phyloP scores from a whole-genome alignment of 2,113 vertebrate genomes.

The Macrotis lagotis region DNA sequence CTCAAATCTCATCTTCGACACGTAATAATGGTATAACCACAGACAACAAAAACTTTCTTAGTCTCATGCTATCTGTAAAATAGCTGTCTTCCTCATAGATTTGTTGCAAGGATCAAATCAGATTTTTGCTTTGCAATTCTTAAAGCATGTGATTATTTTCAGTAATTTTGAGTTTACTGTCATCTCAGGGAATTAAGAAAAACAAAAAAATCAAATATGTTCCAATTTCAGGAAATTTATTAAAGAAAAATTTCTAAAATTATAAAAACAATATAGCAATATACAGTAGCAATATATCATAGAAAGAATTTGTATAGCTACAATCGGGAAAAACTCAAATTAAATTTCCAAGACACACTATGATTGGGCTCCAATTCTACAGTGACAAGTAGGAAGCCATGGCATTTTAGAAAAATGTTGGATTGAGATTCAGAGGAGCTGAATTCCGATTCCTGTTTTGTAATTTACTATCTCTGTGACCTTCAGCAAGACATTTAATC shows the following conservation, averaged over 20 bases:
- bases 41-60: neutral
- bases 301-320: neutral
- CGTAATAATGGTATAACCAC: neutral
- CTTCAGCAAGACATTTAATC: too few relatives aligned
- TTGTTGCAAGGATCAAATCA: neutral
- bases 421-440: neutral
- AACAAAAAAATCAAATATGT: neutral
- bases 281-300: neutral
- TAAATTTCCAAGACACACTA: neutral
- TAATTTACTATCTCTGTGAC: too few relatives aligned
- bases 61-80: neutral
- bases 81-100: neutral
- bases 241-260: neutral
- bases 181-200: neutral
- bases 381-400: neutral
- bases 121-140: neutral
- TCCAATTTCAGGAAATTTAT: neutral
- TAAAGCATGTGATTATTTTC: neutral
- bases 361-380: neutral
- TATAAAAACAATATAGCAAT: neutral
- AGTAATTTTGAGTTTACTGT: neutral
- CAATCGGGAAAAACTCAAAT: neutral
- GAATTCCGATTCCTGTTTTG: too few relatives aligned
- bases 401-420: neutral
- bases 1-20: neutral